phyloP scores from a whole-genome alignment of 2,113 vertebrate species.

The Takifugu bimaculatus region DNA sequence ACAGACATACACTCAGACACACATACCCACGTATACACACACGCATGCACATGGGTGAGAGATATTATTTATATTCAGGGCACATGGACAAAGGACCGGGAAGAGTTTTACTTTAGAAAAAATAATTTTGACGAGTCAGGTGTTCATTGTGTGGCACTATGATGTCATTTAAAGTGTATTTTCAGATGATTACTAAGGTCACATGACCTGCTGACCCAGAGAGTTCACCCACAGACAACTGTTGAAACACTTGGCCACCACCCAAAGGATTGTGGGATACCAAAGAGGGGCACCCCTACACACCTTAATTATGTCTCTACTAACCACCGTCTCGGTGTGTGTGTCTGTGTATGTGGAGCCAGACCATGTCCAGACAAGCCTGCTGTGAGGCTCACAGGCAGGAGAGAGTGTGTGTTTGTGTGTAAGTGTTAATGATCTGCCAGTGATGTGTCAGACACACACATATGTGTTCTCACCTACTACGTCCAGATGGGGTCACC shows the following conservation, averaged over 20 bases:
- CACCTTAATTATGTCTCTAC: too few species aligned
- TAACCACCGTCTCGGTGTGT: not conserved
- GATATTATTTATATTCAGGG: too few species aligned
- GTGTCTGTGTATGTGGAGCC: slow-evolving; percentile 2
- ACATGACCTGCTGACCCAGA: not conserved
- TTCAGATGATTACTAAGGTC: too few species aligned
- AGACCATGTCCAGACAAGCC: slow-evolving; percentile 28
- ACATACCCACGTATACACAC: not conserved
- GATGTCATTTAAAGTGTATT: too few species aligned
- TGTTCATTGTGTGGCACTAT: too few species aligned
- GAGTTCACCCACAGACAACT: not conserved
- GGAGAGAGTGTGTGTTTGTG: not conserved
- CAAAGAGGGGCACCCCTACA: slow-evolving; percentile 10
- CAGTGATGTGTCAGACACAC: slow-evolving; percentile 12
- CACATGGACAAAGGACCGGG: too few species aligned
- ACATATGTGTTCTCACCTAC: not conserved
- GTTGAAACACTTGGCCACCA: slow-evolving; percentile 6
- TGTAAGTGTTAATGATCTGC: not conserved
- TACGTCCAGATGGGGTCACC: too few species aligned
- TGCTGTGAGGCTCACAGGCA: slow-evolving; percentile 26
- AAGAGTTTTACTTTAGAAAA: too few species aligned
- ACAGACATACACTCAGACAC: not conserved
- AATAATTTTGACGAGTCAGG: too few species aligned
- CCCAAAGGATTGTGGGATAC: slow-evolving; percentile 28
- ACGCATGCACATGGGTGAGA: too few species aligned